Evolutionary conservation across 2,888 invertebrate species (phyloP), one percentile per base, ranked within the genome.

Genomic region (Ommatoiulus sabulosus): DNA sequence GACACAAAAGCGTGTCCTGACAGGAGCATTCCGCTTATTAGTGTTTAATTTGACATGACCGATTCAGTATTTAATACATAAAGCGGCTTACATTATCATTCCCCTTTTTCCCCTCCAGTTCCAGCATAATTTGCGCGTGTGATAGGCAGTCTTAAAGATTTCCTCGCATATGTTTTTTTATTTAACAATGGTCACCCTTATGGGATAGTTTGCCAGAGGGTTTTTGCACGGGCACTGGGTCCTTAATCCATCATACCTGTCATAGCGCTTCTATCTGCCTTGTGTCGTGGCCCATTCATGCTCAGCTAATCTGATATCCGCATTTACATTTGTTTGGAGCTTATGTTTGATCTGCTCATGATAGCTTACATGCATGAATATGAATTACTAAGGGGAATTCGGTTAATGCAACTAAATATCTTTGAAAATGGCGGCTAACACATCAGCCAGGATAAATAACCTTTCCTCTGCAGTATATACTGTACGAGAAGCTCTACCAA

Each of bases 41-140:
- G 63, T 63, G 63, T 63, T 63, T 63, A 63, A 63, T 63, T 63
- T 63, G 63, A 63, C 63, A 63, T 63, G 63, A 63, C 63, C 63
- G 63, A 20, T 63, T 63, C 63, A 63, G 63, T 63, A 63, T 63
- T 63, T 63, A 63, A 63, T 7, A 4, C 63, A 63, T 63, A 63
- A 63, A 63, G 63, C 63, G 5, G 20, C 20, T 63, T 63, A 63
- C 63, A 63, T 63, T 63, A 63, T 63, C 63, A 63, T 63, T 20
- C 20, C 63, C 63, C 20, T 48, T 63, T 63, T 20, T 8, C 63
- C 63, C 63, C 63, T 63, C 63, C 8, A 6, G 63, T 8, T 15
- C 63, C 63, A 63, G n/a, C 63, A 63, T 63, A 63, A 63, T 63
- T 63, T 63, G 63, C 63, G 4, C n/a, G 63, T 63, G 63, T 63